Base-by-base conservation (phyloP, 2,888 invertebrate species). In the Pristionchus fissidentatus region DNA sequence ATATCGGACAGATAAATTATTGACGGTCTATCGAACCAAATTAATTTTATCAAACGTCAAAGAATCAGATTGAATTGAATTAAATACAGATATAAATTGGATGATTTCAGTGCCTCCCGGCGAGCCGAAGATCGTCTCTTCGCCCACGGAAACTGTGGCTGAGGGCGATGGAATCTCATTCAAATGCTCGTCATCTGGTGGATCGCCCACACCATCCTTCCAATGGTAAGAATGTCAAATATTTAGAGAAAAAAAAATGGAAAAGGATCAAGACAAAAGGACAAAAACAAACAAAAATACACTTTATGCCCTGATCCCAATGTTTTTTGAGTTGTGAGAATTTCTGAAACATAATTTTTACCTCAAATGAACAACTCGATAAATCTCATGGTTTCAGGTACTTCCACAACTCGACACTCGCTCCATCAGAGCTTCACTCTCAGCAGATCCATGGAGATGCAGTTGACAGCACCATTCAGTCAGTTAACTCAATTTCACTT, bases 181-280 rank as follows among this genome's bases (percentile, higher is more conserved):
- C 49, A 88, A 88, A n/a, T 92, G 92, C 85, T 86, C 88, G 22
- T 89, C 90, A 7, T 70, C 83, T 10, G 91, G 91, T 35, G 92
- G 92, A 52, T 91, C 90, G 80, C 92, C 92, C 0, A 86, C 87
- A 77, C 92, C 92, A 38, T 85, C 84, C 7, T 89, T 92, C 80
- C 49, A 52, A 35, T 86, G 83, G 83, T 49, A n/a, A 43, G 66
- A 3, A 55, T 38, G 3, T 7, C 75, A 7, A 8, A 70, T 66
- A 38, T 66, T 38, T 3, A 3, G n/a, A n/a, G n/a, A n/a, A n/a
- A n/a, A n/a, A n/a, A n/a, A n/a, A n/a, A n/a, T n/a, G 10, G 19
- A 49, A 10, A 49, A 49, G 49, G 49, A 19, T 13, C 13, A 19
- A 49, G 49, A 49, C 49, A 49, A 49, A 60, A 26, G 19, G n/a